phyloP scores from a whole-genome alignment of 2,888 invertebrate species.

The Drosophila birchii region DNA sequence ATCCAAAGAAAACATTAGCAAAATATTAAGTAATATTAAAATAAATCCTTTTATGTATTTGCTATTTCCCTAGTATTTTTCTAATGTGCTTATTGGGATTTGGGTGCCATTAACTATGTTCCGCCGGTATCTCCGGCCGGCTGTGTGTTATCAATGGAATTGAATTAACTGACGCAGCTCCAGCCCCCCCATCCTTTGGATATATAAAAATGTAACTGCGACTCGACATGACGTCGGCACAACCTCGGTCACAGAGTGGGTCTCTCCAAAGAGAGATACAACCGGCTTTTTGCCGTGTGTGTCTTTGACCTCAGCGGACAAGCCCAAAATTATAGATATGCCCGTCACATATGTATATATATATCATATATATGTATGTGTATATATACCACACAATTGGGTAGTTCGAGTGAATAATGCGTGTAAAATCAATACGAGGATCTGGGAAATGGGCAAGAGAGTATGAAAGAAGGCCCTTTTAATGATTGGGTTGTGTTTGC shows the following conservation, averaged over 20 bases:
- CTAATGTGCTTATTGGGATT: background rate
- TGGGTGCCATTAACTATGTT: conserved; percentile 40
- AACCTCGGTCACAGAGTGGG: conserved; percentile 11
- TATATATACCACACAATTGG: conserved; percentile 1
- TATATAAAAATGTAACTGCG: conserved; percentile 9
- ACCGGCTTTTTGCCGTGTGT: conserved; percentile 35
- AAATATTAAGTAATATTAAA: too few species aligned
- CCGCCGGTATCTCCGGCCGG: conserved; percentile 12
- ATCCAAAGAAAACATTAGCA: too few species aligned
- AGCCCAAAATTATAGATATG: conserved; percentile 50
- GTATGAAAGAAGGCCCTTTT: conserved; percentile 12
- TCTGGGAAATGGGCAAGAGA: background rate
- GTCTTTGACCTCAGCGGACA: conserved; percentile 55
- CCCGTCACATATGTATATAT: background rate
- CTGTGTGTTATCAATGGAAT: conserved; percentile 46
- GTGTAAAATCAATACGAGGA: conserved; percentile 43
- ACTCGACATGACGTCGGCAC: conserved; percentile 27
- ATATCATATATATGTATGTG: background rate
- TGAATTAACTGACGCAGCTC: conserved; percentile 52
- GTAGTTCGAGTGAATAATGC: conserved; percentile 28
- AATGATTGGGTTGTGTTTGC: conserved; percentile 24
- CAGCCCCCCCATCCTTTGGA: conserved; percentile 13
- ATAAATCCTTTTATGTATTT: too few species aligned
- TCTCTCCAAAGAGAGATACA: background rate
- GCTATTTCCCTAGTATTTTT: background rate